Base-by-base conservation (phyloP, 2,888 invertebrate genomes). In the Tetragonisca angustula region DNA sequence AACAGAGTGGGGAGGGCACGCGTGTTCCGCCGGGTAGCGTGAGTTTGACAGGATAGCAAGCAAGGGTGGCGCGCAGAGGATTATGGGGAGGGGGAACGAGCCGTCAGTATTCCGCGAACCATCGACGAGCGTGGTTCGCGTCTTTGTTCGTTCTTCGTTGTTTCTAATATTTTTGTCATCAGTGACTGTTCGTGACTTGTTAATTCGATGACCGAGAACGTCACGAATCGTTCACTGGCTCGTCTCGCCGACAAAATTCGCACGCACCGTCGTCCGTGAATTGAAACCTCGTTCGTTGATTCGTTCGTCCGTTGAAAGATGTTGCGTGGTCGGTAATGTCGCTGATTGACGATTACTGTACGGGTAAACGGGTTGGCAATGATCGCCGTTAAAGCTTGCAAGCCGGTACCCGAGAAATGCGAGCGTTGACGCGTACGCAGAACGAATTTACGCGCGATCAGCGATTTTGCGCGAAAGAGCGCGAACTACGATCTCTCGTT, bases 61-160 rank as follows among this genome's bases (percentile, higher is more conserved):
- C 70, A 85, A 87, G 88, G 84, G 84, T 83, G 84, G 85, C 86
- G 85, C 83, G 87, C 64, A 72, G 71, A 61, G 71, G 76, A 79
- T 76, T 68, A 72, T 15, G 61, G 73, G 76, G 67, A 71, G 90
- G 88, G 91, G 90, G 90, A 90, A 91, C 91, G 89, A 90, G 90
- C 89, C 89, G 90, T 92, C 93, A 94, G 94, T 94, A 88, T 91
- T 89, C 91, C 92, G 92, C 93, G 94, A 93, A 91, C 92, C 92
- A 91, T 90, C 91, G 90, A 85, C 90, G 91, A 90, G 93, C 88
- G 90, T 88, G 68, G 64, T 32, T 80, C 83, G 78, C 54, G 61
- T 71, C 32, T 77, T 24, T 54, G 73, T 43, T 68, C 62, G 69
- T 84, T 32, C 21, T 43, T 65, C 69, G 81, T 68, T 56, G 43